Evolutionary conservation across 2,888 invertebrate genomes (phyloP), one percentile per base, ranked within the genome.

Genomic region (Drosophila differens): DNA sequence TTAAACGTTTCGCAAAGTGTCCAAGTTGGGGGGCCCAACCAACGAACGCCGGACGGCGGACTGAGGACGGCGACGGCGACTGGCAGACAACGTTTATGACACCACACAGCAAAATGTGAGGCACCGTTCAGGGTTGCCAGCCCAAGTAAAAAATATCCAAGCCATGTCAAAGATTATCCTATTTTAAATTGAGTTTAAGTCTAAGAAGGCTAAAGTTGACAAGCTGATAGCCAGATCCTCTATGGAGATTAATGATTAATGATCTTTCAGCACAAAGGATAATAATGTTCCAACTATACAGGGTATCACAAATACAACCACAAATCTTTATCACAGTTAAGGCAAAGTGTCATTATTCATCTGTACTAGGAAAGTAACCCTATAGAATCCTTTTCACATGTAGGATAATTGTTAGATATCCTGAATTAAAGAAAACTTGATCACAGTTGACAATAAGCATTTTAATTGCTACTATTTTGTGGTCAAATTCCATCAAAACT

Each of bases 1-100:
- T 93, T 93, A 91, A 92, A 92, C 91, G 91, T 89, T 93, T 91
- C 82, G 87, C 85, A 81, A 90, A 84, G 79, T 79, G 81, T 77
- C 79, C 78, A 74, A 76, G 66, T 74, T 57, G 71, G 69, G 64
- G 68, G 59, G 41, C 33, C 67, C 61, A 47, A 55, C 49, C 41
- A 39, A 28, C 32, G 37, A 12, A 9, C 44, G n/a, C 12, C 33
- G 41, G 28, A 33, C 32, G 9, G 28, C 2, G 25, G 35, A 33
- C 33, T 12, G 25, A 25, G 25, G 25, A 33, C 49, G 63, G 28
- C 49, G 54, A 44, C 37, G 52, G 35, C 54, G 35, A 54, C 32
- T 63, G 79, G 47, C 68, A 35, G 69, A 60, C 76, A 67, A 67
- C 81, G 74, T 77, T 86, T 91, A 83, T 90, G 83, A 83, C 82